A percentile compares a stretch with the other conserved stretches of the same genome.
Evolutionary conservation across 2,113 vertebrate species (phyloP).

Genomic region (Danio rerio): GRCz12tu NC_133181.1:55410001-55410500

Average conservation of each 20-base stretch:
- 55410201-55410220: constrained; percentile 6
- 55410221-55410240: constrained; percentile 22
- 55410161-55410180: not conserved
- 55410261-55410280: constrained; percentile 4
- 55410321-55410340: not conserved
- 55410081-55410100: constrained; percentile 51
- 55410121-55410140: constrained; percentile 29
- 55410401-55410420: not conserved
- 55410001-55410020: constrained; percentile 12
- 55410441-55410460: not conserved
- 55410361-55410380: not conserved
- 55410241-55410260: not conserved
- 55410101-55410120: constrained; percentile 18
- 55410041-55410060: constrained; percentile 59
- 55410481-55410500: not conserved
- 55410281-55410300: constrained; percentile 2
- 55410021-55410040: constrained; percentile 43
- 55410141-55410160: constrained; percentile 38
- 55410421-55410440: not conserved
- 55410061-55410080: constrained; percentile 38
- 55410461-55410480: not conserved
- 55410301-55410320: not conserved
- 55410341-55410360: not conserved
- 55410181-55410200: constrained; percentile 24
- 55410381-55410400: not conserved